Percentiles rank a stretch among this genome's conserved stretches.
phyloP scores from a whole-genome alignment of 2,888 invertebrate species.

The Tipula vernalis region DNA sequence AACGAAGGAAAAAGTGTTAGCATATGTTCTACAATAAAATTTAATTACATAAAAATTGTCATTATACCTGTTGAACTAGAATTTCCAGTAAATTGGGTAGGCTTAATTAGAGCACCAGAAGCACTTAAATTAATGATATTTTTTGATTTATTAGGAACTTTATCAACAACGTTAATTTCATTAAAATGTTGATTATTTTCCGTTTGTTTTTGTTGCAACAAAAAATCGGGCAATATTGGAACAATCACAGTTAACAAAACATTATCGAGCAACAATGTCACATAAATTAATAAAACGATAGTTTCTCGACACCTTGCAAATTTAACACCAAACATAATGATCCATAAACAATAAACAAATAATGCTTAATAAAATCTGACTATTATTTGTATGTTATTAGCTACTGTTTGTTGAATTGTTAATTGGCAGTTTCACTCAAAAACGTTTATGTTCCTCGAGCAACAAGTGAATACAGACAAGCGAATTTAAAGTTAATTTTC shows the following conservation, averaged over 20 bases:
- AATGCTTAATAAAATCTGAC: neutral
- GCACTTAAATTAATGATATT: neutral
- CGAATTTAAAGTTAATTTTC: neutral
- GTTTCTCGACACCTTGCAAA: conserved; percentile 23
- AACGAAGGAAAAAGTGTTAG: conserved; percentile 22
- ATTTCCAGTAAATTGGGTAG: neutral
- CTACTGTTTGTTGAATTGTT: neutral
- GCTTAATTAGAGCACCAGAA: neutral
- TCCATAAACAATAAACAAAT: too few species aligned
- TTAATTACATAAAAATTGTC: too few species aligned
- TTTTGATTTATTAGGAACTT: conserved; percentile 15
- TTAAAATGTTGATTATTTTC: conserved; percentile 27
- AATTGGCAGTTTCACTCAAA: neutral
- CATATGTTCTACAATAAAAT: neutral
- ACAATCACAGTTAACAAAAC: conserved; percentile 77
- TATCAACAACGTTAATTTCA: conserved; percentile 22
- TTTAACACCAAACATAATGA: conserved; percentile 1
- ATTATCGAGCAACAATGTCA: conserved; percentile 72
- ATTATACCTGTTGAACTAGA: neutral
- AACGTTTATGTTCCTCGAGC: neutral
- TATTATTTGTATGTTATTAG: too few species aligned
- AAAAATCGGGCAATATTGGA: conserved; percentile 66
- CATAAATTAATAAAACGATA: conserved; percentile 49
- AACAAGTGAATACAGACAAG: neutral
- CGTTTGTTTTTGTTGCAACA: conserved; percentile 39